phyloP scores from a whole-genome alignment of 2,888 invertebrate species.

The Hydriomena furcata region DNA sequence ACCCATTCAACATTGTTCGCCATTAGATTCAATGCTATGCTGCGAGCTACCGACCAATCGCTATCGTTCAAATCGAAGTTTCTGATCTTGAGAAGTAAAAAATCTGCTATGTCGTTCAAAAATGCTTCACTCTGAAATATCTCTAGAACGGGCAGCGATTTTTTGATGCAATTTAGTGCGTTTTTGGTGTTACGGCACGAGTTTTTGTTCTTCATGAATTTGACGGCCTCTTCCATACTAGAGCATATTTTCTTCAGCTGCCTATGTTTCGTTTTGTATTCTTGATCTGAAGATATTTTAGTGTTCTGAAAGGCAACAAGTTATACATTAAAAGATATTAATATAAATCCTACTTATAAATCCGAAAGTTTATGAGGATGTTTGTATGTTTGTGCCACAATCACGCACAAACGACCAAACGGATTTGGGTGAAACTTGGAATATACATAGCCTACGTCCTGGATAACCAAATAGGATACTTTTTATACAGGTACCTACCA shows the following conservation, averaged over 20 bases:
- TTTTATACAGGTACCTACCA: no score
- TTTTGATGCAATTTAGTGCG: conserved; percentile 73
- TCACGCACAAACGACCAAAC: no score
- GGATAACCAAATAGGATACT: no score
- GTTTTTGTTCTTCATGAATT: conserved; percentile 63
- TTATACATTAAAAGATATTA: no score
- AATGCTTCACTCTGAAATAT: conserved; percentile 83
- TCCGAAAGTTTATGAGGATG: no score
- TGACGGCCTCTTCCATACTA: conserved; percentile 66
- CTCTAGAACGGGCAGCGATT: conserved; percentile 81
- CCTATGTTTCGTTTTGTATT: conserved; percentile 67
- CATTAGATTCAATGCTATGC: conserved; percentile 80
- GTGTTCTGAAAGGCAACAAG: conserved; percentile 52
- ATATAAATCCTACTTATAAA: no score
- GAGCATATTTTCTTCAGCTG: conserved; percentile 61
- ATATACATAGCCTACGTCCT: no score
- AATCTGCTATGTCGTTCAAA: conserved; percentile 70
- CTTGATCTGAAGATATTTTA: conserved; percentile 61
- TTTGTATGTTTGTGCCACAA: no score
- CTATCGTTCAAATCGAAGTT: conserved; percentile 59
- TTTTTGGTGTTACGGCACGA: conserved; percentile 51
- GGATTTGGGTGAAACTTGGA: no score
- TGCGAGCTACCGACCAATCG: conserved; percentile 63
- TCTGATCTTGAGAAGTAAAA: conserved; percentile 59
- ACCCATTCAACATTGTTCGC: conserved; percentile 82